Base-by-base conservation (phyloP, 2,113 vertebrate species). In the Scartelaos histophorus region DNA sequence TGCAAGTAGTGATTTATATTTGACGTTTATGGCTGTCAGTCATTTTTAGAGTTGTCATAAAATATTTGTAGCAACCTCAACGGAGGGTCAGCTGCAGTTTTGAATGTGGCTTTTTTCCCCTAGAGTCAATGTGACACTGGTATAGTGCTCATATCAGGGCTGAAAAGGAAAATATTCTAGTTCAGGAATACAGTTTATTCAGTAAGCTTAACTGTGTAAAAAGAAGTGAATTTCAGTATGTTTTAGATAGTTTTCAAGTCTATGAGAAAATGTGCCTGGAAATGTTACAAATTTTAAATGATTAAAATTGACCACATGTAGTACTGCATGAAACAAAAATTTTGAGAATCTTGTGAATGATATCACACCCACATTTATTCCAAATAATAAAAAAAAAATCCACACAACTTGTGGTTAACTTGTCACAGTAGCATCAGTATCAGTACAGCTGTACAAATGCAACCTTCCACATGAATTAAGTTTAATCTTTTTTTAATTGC, bases 21-120 rank as follows among this genome's bases (percentile, higher is more conserved):
- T 11, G 19, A 64, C 61, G 10, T 64, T 64, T 38, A n/a, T 64
- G 19, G 29, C 61, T 7, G 34, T 64, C 29, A 5, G 17, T 64
- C 61, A 61, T 29, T 64, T 64, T n/a, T 64, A n/a, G 61, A n/a
- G 61, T 11, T 64, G 29, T 64, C 17, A 38, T 38, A 35, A 61
- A 58, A 64, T 34, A 64, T 64, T 38, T 64, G 61, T 38, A 38
- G 61, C 60, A 62, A 35, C 60, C 51, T 43, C 9, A 11, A n/a
- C 9, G 34, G n/a, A 64, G 61, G 25, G 29, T 34, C 61, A 64
- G 61, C 29, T 21, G 35, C 61, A 64, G 61, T 43, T 64, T n/a
- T 64, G 7, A 64, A 64, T 64, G 43, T 43, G 61, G 16, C 34
- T 38, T 61, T 19, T n/a, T 43, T 43, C 9, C 22, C 13, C 25